Conservation (phyloP, 1,140 invertebrate genomes). For the Drosophila kepulauana region DNA sequence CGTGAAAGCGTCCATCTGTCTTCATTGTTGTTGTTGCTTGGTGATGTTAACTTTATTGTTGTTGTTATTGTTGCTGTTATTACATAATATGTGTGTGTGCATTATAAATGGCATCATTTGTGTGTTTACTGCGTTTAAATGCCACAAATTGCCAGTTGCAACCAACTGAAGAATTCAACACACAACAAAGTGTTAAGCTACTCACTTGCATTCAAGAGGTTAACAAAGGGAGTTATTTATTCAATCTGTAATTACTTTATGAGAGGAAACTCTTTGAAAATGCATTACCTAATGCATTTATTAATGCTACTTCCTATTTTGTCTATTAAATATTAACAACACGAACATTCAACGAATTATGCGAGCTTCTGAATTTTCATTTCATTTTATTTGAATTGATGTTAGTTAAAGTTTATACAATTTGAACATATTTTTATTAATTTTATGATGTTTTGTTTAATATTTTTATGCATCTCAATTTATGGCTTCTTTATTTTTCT, state of each 20-base stretch:
- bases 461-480: no score
- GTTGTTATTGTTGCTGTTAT: background rate
- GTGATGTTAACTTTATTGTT: background rate
- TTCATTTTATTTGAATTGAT: no score
- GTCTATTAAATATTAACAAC: no score
- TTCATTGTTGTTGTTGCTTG: constrained; percentile 10
- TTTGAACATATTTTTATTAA: no score
- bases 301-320: no score
- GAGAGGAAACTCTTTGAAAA: background rate
- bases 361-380: no score
- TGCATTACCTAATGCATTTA: background rate
- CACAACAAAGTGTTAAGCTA: background rate
- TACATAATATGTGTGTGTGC: constrained; percentile 52
- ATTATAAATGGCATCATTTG: constrained; percentile 69
- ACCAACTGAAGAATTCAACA: constrained; percentile 2
- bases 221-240: background rate
- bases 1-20: constrained; percentile 63
- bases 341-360: no score
- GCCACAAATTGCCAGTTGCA: constrained; percentile 21
- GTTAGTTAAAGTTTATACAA: no score
- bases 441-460: no score
- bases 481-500: no score
- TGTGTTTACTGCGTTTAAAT: constrained; percentile 28
- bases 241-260: background rate
- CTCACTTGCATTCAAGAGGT: background rate